Base-by-base conservation (phyloP, 2,888 invertebrate species). In the Meiosimyza platycephala region DNA sequence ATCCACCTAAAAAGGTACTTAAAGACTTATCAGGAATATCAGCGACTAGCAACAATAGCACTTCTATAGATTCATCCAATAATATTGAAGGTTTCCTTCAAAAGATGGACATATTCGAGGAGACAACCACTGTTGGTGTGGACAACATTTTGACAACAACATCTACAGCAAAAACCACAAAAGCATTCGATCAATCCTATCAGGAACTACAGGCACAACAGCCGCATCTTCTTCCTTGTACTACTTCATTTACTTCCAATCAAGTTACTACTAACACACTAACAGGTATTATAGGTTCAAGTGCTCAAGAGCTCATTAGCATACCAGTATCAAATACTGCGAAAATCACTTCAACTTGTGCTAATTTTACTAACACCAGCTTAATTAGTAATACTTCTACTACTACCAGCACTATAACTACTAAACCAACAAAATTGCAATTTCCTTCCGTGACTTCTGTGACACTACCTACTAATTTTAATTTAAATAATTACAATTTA, bases 1-100 rank as follows among this genome's bases (percentile, higher is more conserved):
- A 96, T 89, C 96, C 96, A 80, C 95, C 96, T 81, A 95, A 96
- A 89, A 95, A 95, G 89, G 94, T 94, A 77, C 91, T 96, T 81
- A 95, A 96, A 89, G 96, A 96, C 88, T 89, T 96, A 59, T 85
- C 87, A 74, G 75, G 78, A 74, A 78, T 75, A 64, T 57, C 76
- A 48, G 74, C 76, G 57, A 71, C 74, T 69, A 73, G 60, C 76
- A 76, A 59, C 70, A 72, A 47, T 50, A 66, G 22, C 52, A 50
- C 16, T 4, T 47, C 40, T 40, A 40, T 64, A 22, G 51, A 18
- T 51, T 13, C 52, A 15, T 22, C 50, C 28, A 64, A 40, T 54
- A 60, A 40, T 18, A 55, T 60, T 51, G 69, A 69, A 62, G 62
- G 62, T 16, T 69, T 68, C 18, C n/a, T 69, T 33, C 22, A 69